Conservation (phyloP, 2,113 vertebrate species). For the Antidorcas marsupialis region DNA sequence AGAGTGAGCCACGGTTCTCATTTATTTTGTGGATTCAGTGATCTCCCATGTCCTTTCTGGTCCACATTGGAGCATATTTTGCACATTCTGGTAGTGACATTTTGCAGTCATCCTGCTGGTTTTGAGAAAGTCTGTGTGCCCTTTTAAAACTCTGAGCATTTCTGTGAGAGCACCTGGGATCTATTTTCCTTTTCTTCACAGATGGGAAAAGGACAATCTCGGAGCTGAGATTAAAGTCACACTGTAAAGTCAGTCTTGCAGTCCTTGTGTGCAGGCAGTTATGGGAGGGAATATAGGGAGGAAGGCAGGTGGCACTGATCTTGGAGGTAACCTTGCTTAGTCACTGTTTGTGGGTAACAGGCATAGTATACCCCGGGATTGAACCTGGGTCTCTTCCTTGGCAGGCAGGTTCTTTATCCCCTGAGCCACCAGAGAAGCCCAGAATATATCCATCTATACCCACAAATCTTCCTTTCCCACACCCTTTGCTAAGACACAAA, state of each 20-base stretch:
- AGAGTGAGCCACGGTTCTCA: fast-evolving
- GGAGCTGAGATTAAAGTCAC: not conserved
- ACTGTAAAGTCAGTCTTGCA: not conserved
- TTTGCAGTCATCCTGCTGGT: not conserved
- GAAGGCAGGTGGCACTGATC: fast-evolving
- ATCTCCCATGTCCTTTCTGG: not conserved
- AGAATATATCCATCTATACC: not conserved
- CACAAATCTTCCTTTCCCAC: not conserved
- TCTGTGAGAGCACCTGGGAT: not conserved
- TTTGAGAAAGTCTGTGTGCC: not conserved
- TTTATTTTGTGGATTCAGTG: not conserved
- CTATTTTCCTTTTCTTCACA: not conserved
- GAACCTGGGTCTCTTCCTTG: not conserved
- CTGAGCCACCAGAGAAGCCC: not conserved
- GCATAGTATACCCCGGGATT: fast-evolving
- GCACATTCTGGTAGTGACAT: not conserved
- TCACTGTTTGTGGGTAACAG: not conserved
- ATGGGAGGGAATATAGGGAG: fast-evolving
- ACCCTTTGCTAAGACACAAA: not conserved
- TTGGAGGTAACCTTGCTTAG: not conserved
- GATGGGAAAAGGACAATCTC: not conserved
- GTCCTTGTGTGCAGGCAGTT: fast-evolving
- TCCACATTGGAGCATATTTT: fast-evolving
- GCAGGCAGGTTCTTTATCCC: not conserved
- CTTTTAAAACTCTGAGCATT: not conserved